Evolutionary conservation across 1,140 invertebrate genomes (phyloP).

Genomic region (Hyposmocoma kahamanoa): DNA sequence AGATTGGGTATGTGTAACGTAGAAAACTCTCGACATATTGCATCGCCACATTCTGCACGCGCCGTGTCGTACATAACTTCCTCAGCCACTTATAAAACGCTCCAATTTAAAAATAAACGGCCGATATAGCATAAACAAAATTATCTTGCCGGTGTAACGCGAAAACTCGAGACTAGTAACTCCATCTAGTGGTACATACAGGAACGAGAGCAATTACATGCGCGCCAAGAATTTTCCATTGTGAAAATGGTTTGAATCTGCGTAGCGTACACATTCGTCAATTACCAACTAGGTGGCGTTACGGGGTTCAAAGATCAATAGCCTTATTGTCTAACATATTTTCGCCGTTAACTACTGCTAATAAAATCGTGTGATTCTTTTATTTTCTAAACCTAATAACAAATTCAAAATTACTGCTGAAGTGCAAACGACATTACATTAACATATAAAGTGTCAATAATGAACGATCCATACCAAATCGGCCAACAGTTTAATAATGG

Average conservation of each 20-base stretch:
- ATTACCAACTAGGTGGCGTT: too few relatives aligned
- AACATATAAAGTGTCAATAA: too few relatives aligned
- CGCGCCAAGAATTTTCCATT: slow-evolving; percentile 20
- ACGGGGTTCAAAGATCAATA: too few relatives aligned
- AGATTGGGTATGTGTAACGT: slow-evolving; percentile 10
- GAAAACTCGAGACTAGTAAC: slow-evolving; percentile 14
- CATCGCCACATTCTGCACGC: slow-evolving; percentile 32
- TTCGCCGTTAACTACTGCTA: too few relatives aligned
- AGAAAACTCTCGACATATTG: slow-evolving; percentile 36
- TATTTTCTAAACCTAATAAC: too few relatives aligned
- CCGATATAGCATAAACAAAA: slow-evolving; percentile 34
- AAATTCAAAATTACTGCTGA: too few relatives aligned
- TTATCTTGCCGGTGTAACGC: slow-evolving; percentile 9
- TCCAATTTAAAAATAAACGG: slow-evolving; percentile 59
- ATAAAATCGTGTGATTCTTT: too few relatives aligned
- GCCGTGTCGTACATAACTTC: slow-evolving; percentile 44
- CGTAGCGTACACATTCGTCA: slow-evolving; percentile 1
- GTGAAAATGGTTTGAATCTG: slow-evolving; percentile 5
- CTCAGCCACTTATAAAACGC: slow-evolving; percentile 60
- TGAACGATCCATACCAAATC: too few relatives aligned
- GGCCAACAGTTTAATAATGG: too few relatives aligned
- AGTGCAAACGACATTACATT: too few relatives aligned
- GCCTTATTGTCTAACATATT: too few relatives aligned
- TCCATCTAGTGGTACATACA: slow-evolving; percentile 33
- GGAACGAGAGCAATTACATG: slow-evolving; percentile 17